Evolutionary conservation across 2,113 vertebrate genomes (phyloP).

Genomic region (Nipponia nippon): DNA sequence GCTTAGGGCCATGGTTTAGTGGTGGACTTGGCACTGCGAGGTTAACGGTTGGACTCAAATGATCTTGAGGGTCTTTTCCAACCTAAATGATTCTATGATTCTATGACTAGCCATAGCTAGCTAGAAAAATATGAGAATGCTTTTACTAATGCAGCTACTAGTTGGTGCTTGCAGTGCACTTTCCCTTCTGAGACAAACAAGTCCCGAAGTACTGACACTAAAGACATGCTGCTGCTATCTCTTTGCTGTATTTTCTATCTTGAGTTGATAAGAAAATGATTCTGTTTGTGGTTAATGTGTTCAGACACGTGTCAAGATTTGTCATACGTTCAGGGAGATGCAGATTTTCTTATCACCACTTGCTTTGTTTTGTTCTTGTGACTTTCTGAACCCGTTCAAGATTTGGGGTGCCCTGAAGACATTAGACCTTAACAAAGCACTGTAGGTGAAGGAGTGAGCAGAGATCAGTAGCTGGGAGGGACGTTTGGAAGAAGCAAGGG

Average conservation of each 20-base stretch:
- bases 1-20: no score
- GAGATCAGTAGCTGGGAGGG: neutral
- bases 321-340: neutral
- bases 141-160: neutral
- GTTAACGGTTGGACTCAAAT: no score
- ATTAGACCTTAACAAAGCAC: neutral
- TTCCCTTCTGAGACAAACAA: neutral
- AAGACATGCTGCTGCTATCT: neutral
- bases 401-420: neutral
- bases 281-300: constrained; percentile 30
- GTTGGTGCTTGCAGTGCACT: neutral
- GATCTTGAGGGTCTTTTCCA: neutral
- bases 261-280: neutral
- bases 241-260: neutral
- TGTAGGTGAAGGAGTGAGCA: neutral
- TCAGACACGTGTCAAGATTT: constrained; percentile 1
- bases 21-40: no score
- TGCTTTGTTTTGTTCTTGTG: constrained; percentile 11
- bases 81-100: neutral
- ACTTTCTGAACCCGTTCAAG: neutral
- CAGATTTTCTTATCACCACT: constrained; percentile 4
- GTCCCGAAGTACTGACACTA: neutral
- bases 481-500: neutral
- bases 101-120: neutral
- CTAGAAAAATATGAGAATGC: neutral